A percentile compares a stretch with the other conserved stretches of the same genome.
Evolutionary conservation across 2,888 invertebrate species (phyloP).

Genomic region (Empis livida): DNA sequence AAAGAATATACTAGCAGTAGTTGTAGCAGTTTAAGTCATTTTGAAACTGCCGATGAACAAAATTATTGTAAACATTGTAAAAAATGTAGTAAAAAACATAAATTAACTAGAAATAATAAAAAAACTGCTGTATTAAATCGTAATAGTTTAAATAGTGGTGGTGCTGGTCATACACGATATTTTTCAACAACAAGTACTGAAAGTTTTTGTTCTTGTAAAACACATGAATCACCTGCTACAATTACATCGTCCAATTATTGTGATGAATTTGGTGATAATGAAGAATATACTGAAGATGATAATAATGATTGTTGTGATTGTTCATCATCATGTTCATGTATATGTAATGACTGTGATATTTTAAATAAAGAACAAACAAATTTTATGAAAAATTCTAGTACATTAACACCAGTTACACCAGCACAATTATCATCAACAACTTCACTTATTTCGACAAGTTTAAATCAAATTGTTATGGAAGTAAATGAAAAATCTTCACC

Average conservation of each 20-base stretch:
- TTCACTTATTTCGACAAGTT: background rate
- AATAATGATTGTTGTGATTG: background rate
- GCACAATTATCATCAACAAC: background rate
- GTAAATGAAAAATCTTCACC: background rate
- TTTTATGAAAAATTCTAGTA: slow-evolving; percentile 7
- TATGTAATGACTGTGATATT: slow-evolving; percentile 7
- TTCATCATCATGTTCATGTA: background rate
- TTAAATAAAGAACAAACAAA: background rate
- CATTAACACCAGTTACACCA: slow-evolving; percentile 8
- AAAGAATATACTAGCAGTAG: slow-evolving; percentile 10
- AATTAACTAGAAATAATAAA: no score
- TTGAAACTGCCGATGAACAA: slow-evolving; percentile 7
- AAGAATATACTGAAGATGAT: slow-evolving; percentile 17
- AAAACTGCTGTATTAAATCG: no score
- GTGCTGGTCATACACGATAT: background rate
- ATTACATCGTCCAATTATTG: slow-evolving; percentile 6
- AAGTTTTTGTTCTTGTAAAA: slow-evolving; percentile 30
- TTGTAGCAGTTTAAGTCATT: slow-evolving; percentile 14
- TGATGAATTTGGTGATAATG: slow-evolving; percentile 11
- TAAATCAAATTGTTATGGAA: background rate
- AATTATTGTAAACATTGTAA: slow-evolving; percentile 17
- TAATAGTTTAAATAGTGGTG: no score
- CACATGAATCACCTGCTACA: slow-evolving; percentile 6
- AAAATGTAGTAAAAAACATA: slow-evolving; percentile 13
- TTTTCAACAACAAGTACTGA: slow-evolving; percentile 17